These are phyloP conservation scores for Antechinus stuartii DNA, from an alignment of 2,113 vertebrate species.

Conservation along the genomic window DNA sequence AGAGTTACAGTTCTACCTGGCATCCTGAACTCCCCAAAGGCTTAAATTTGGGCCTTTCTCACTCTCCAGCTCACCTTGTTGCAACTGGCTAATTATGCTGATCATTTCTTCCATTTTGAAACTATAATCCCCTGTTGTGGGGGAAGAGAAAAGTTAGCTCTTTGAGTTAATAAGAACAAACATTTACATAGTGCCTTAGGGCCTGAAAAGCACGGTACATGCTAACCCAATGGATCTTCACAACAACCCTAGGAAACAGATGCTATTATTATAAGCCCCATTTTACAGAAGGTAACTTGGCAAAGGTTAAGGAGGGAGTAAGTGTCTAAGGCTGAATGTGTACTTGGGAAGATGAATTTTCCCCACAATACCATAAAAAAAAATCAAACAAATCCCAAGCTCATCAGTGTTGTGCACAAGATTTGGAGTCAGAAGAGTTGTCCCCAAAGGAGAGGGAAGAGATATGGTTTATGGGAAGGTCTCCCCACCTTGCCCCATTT, in stretches of 20 bases:
- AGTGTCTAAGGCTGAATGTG: not conserved
- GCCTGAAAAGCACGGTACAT: too few relatives aligned
- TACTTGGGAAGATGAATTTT: not conserved
- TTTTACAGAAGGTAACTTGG: not conserved
- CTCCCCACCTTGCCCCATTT: not conserved
- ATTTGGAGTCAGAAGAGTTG: not conserved
- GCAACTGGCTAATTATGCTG: constrained; percentile 42
- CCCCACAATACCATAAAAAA: not conserved
- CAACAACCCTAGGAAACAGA: not conserved
- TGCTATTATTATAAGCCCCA: not conserved
- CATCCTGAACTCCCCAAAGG: not conserved
- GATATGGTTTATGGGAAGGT: not conserved
- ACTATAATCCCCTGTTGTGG: constrained; percentile 22
- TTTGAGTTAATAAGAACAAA: not conserved
- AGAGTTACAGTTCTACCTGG: not conserved
- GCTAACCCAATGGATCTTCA: not conserved
- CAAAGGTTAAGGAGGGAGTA: not conserved
- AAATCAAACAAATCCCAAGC: not conserved
- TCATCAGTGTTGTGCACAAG: not conserved
- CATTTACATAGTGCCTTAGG: not conserved
- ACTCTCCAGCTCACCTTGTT: constrained; percentile 34
- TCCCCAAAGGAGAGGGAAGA: not conserved
- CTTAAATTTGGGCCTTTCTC: not conserved
- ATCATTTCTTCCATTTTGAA: constrained; percentile 45
- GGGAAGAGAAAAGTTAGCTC: not conserved